Evolutionary conservation across 2,113 vertebrate genomes (phyloP).

Genomic region (Prochilodus magdalenae): DNA sequence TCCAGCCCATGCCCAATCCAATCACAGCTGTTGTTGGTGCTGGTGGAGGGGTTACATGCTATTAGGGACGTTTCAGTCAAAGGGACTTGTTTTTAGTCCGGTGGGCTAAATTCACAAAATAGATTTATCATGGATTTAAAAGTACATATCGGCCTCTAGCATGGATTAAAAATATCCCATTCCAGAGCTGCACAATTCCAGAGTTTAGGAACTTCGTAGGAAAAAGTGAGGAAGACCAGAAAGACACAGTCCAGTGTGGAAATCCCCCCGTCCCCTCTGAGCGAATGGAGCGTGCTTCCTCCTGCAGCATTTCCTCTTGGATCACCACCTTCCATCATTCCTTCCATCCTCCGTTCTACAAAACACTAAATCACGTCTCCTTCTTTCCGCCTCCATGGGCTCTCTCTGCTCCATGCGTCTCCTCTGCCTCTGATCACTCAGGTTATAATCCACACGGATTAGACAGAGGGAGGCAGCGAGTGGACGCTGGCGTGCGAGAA

Average conservation of each 20-base stretch:
- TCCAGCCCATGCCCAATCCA: no score
- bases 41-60: no score
- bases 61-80: no score
- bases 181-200: no score
- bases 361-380: not conserved
- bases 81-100: no score
- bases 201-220: not conserved
- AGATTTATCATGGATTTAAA: no score
- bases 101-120: no score
- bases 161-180: no score
- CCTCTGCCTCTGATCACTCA: not conserved
- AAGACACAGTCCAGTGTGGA: no score
- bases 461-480: not conserved
- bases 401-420: not conserved
- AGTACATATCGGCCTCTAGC: no score
- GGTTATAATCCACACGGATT: not conserved
- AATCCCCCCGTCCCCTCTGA: not conserved
- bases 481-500: not conserved
- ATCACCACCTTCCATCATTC: not conserved
- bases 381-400: not conserved
- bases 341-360: not conserved
- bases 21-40: no score
- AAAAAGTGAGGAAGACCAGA: not conserved
- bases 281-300: not conserved
- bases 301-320: not conserved